A percentile compares a stretch with the other conserved stretches of the same genome.
Conservation (phyloP, 2,113 vertebrate species). For the Mormyrus iriodes region DNA sequence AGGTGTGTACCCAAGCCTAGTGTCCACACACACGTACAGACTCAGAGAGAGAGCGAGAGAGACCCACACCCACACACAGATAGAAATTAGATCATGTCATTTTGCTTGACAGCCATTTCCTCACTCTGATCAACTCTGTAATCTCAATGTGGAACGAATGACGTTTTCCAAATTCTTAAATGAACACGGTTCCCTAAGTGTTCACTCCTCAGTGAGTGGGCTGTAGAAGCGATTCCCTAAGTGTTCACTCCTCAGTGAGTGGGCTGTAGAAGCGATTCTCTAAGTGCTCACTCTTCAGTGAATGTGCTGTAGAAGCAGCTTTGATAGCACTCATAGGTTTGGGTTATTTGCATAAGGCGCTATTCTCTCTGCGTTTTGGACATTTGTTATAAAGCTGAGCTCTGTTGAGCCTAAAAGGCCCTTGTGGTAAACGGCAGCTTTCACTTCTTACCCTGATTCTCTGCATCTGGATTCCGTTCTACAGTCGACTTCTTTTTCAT, state of each 20-base stretch:
- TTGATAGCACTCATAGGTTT: not conserved
- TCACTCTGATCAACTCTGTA: not conserved
- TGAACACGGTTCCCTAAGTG: not conserved
- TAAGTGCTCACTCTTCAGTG: no score
- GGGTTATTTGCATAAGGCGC: not conserved
- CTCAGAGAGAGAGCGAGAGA: no score
- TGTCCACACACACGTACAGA: not conserved
- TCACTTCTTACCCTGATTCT: not conserved
- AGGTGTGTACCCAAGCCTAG: conserved; percentile 54
- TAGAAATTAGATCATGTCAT: not conserved
- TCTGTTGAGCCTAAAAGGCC: not conserved
- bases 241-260: no score
- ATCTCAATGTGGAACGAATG: not conserved
- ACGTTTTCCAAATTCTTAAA: not conserved
- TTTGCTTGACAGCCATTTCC: not conserved
- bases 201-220: not conserved
- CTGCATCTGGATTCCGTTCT: not conserved
- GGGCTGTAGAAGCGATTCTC: not conserved
- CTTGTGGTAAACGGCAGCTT: not conserved
- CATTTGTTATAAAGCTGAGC: not conserved
- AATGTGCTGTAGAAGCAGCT: not conserved
- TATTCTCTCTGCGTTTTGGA: not conserved
- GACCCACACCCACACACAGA: not conserved
- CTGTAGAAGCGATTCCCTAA: not conserved
- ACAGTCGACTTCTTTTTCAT: not conserved